Evolutionary conservation across 2,888 invertebrate genomes (phyloP).

Genomic region (Eupithecia exiguata): DNA sequence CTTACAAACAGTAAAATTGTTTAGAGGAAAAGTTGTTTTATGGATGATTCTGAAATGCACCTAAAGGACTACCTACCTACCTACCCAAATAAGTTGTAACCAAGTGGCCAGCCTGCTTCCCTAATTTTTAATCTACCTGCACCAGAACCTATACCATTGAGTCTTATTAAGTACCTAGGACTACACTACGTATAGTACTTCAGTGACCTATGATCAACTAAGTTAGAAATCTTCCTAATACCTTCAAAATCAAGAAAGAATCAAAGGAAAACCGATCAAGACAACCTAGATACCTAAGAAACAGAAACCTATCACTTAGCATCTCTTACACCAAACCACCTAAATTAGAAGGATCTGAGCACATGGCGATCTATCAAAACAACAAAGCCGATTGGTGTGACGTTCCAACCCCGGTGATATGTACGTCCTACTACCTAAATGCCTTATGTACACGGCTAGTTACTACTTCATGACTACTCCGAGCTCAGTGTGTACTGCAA

Average conservation of each 20-base stretch:
- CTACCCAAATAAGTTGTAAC: background rate
- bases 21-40: no score
- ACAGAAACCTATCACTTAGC: background rate
- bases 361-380: conserved; percentile 83
- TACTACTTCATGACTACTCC: conserved; percentile 84
- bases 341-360: conserved; percentile 75
- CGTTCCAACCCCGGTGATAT: conserved; percentile 83
- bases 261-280: background rate
- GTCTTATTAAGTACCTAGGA: no score
- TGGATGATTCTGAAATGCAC: no score
- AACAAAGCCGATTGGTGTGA: conserved; percentile 84
- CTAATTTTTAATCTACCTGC: conserved; percentile 5
- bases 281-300: background rate
- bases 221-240: background rate
- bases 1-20: no score
- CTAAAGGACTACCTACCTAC: no score
- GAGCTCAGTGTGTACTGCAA: conserved; percentile 85
- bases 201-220: background rate
- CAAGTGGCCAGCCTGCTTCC: background rate
- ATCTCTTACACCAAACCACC: conserved; percentile 53
- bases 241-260: background rate
- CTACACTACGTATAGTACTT: no score
- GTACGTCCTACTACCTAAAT: conserved; percentile 84
- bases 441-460: conserved; percentile 84
- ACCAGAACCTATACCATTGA: no score